These are phyloP conservation scores for Latrodectus geometricus DNA, from an alignment of 1,140 invertebrate species.

Conservation along the genomic window DNA sequence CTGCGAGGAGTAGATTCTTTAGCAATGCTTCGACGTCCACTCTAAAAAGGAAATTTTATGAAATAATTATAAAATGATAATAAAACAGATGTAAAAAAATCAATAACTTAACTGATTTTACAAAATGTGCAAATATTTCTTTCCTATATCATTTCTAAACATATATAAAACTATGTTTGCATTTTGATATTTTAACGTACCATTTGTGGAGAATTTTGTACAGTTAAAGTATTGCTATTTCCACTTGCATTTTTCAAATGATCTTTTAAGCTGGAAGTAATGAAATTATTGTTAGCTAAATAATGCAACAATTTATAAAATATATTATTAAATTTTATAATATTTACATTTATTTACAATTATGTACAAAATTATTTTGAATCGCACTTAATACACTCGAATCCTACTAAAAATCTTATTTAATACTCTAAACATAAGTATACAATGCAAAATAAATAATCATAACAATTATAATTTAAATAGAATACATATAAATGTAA, in stretches of 20 bases:
- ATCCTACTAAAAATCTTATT: no score
- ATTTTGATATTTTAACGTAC: conserved; percentile 30
- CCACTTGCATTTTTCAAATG: conserved; percentile 77
- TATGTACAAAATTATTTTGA: not conserved
- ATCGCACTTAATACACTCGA: no score
- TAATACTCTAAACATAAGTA: no score
- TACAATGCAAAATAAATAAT: no score
- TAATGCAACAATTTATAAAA: not conserved
- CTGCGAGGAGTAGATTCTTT: conserved; percentile 73
- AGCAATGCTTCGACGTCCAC: conserved; percentile 64
- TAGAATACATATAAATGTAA: no score
- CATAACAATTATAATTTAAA: no score
- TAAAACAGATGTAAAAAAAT: no score
- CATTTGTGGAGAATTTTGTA: conserved; percentile 64
- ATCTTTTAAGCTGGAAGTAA: conserved; percentile 72
- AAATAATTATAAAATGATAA: no score
- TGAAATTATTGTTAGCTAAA: not conserved
- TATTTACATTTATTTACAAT: not conserved
- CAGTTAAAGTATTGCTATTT: conserved; percentile 64
- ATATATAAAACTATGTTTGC: no score
- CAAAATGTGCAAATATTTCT: no score
- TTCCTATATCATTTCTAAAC: no score
- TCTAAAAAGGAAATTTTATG: conserved; percentile 1
- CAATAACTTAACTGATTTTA: no score
- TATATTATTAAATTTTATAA: not conserved